phyloP scores from a whole-genome alignment of 2,797 vertebrate species.

The Anguilla obscura region DNA sequence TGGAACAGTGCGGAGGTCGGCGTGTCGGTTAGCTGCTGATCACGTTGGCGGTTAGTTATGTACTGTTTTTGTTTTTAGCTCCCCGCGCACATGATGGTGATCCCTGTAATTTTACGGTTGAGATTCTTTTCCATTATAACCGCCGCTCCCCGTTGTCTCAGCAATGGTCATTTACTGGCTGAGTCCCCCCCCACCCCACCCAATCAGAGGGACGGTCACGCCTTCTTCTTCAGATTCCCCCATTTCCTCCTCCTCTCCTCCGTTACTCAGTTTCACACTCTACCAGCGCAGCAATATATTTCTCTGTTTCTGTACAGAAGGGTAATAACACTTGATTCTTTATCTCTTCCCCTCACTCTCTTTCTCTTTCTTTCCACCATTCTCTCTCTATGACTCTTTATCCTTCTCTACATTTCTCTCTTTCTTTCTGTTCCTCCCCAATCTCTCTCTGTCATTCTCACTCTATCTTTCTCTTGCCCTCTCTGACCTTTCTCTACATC shows the following conservation, averaged over 20 bases:
- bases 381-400: neutral
- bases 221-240: neutral
- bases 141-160: neutral
- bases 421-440: neutral
- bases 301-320: neutral
- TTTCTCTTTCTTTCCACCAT: neutral
- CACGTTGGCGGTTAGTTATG: neutral
- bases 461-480: neutral
- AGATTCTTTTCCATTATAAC: conserved; percentile 22
- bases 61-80: conserved; percentile 4
- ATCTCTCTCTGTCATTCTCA: too few species aligned
- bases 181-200: neutral
- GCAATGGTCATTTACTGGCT: neutral
- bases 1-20: neutral
- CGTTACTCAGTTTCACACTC: neutral
- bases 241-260: neutral
- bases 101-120: conserved; percentile 20
- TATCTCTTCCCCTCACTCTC: neutral
- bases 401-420: neutral
- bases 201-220: neutral
- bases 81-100: neutral
- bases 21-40: neutral
- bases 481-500: neutral
- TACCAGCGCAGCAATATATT: neutral
- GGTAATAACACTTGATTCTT: neutral